Percentiles rank a stretch among this genome's conserved stretches.
These are phyloP conservation scores for Amblyjoppa proteus DNA, from an alignment of 2,888 invertebrate species.

Conservation along the genomic window DNA sequence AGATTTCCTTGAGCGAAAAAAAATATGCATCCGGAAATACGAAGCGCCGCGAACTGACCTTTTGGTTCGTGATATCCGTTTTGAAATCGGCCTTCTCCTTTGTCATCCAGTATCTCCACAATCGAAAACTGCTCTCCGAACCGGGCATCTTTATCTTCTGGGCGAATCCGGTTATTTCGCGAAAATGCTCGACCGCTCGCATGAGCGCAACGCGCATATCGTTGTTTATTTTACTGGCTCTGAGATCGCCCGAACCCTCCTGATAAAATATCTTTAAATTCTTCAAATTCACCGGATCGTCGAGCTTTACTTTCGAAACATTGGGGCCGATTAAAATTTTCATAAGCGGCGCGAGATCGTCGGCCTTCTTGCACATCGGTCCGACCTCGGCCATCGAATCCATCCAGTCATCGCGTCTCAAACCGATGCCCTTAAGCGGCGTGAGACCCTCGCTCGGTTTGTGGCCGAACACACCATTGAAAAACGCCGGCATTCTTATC, in stretches of 20 bases:
- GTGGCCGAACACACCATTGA: conserved; percentile 95
- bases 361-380: conserved; percentile 91
- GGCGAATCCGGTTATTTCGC: conserved; percentile 81
- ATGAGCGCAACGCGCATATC: conserved; percentile 89
- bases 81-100: conserved; percentile 89
- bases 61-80: conserved; percentile 88
- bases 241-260: conserved; percentile 90
- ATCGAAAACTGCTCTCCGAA: conserved; percentile 87
- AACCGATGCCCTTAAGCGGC: conserved; percentile 87
- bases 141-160: conserved; percentile 84
- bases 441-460: conserved; percentile 91
- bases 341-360: conserved; percentile 92
- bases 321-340: conserved; percentile 88
- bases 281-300: conserved; percentile 88
- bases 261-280: conserved; percentile 92
- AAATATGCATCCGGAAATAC: not conserved
- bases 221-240: conserved; percentile 89
- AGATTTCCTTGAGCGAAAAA: not conserved
- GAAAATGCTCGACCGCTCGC: conserved; percentile 85
- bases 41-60: conserved; percentile 76
- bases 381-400: conserved; percentile 94
- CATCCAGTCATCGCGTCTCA: conserved; percentile 87
- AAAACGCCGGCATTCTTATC: conserved; percentile 96
- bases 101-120: conserved; percentile 93
- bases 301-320: conserved; percentile 86